Evolutionary conservation across 2,888 invertebrate genomes (phyloP).

Genomic region (Colletes collaris): DNA sequence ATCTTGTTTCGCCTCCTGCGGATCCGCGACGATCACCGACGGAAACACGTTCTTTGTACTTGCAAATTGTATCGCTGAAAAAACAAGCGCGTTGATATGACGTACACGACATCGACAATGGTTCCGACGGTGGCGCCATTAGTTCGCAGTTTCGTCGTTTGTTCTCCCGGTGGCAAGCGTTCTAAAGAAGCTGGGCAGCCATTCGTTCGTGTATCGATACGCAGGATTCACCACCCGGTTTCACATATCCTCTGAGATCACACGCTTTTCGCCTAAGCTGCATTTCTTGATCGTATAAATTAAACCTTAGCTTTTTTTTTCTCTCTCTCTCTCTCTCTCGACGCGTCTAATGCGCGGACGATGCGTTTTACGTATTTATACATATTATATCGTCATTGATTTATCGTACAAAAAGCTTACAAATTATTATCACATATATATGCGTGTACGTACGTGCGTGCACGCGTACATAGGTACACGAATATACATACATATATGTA

Average conservation of each 20-base stretch:
- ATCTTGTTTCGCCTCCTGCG: background rate
- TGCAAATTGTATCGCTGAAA: slow-evolving; percentile 19
- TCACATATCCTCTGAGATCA: slow-evolving; percentile 68
- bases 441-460: slow-evolving; percentile 52
- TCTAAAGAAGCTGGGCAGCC: slow-evolving; percentile 27
- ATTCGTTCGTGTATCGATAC: slow-evolving; percentile 22
- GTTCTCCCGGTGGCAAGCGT: slow-evolving; percentile 55
- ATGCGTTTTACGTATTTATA: slow-evolving; percentile 43
- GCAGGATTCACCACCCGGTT: slow-evolving; percentile 8
- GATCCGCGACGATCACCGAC: slow-evolving; percentile 3
- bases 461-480: slow-evolving; percentile 46
- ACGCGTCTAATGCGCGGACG: background rate
- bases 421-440: slow-evolving; percentile 63
- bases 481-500: slow-evolving; percentile 34
- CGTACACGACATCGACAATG: slow-evolving; percentile 12
- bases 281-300: slow-evolving; percentile 35
- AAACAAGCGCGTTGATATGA: slow-evolving; percentile 7
- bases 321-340: background rate
- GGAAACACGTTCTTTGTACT: slow-evolving; percentile 33
- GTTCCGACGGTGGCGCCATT: background rate
- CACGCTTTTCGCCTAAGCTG: slow-evolving; percentile 58
- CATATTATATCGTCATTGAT: slow-evolving; percentile 67
- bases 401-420: slow-evolving; percentile 78
- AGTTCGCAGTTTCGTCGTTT: slow-evolving; percentile 23
- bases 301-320: slow-evolving; percentile 29